phyloP scores from a whole-genome alignment of 2,113 vertebrate genomes.

The Etheostoma cragini region DNA sequence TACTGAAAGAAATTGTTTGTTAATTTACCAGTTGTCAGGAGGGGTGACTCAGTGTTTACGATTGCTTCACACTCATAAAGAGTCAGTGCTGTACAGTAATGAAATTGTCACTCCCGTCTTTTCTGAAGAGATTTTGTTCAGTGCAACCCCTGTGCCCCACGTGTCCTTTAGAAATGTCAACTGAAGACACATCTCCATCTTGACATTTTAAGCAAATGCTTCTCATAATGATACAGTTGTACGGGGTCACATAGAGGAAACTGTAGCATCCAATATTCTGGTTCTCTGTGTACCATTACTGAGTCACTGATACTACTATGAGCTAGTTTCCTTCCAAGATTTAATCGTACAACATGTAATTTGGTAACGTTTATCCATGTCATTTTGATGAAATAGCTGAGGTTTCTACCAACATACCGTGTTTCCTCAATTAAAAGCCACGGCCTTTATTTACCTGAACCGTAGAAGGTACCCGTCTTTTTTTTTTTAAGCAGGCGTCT shows the following conservation, averaged over 20 bases:
- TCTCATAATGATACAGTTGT: constrained; percentile 34
- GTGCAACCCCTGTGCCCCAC: neutral
- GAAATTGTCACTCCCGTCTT: constrained; percentile 4
- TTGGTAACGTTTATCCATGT: no score
- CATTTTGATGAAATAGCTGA: no score
- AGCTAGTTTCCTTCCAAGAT: no score
- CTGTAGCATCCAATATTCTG: constrained; percentile 9
- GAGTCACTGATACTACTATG: constrained; percentile 22
- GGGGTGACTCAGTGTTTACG: constrained; percentile 14
- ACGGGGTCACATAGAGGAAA: constrained; percentile 24
- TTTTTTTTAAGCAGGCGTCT: no score
- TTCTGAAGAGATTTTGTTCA: constrained; percentile 24
- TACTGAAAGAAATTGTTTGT: constrained; percentile 16
- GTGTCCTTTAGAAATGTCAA: constrained; percentile 57
- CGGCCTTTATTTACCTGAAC: no score
- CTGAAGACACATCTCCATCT: constrained; percentile 21
- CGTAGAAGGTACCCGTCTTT: no score
- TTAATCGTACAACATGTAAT: no score
- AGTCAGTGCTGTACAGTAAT: constrained; percentile 14
- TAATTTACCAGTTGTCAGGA: constrained; percentile 8
- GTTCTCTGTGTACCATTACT: neutral
- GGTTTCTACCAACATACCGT: no score
- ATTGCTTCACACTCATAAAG: neutral
- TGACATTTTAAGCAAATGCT: constrained; percentile 59
- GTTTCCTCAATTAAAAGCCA: no score